Evolutionary conservation across 2,113 vertebrate genomes (phyloP).

Genomic region (Rhea americana): DNA sequence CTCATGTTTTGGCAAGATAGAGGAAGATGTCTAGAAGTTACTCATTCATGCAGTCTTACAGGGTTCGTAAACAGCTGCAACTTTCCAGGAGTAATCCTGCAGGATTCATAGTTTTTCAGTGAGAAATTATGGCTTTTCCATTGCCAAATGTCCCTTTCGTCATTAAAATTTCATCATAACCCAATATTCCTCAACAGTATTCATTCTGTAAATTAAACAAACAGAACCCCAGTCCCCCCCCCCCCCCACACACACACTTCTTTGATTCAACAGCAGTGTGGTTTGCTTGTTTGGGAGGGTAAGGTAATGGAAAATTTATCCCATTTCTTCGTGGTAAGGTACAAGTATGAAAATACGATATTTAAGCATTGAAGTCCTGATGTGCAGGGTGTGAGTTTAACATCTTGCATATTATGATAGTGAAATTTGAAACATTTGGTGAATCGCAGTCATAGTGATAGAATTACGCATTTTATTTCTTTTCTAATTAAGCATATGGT

Average conservation of each 20-base stretch:
- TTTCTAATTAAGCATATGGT: neutral
- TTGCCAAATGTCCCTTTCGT: constrained; percentile 5
- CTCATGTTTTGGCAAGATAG: neutral
- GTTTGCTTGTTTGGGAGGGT: neutral
- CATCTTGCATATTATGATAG: neutral
- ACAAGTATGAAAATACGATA: constrained; percentile 17
- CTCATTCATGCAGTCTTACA: neutral
- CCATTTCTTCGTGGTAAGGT: neutral
- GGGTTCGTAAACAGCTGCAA: neutral
- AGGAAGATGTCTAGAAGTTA: neutral
- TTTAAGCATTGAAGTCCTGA: neutral
- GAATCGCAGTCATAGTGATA: neutral
- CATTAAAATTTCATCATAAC: constrained; percentile 28
- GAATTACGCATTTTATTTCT: neutral
- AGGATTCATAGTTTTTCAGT: neutral
- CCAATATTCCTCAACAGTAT: neutral
- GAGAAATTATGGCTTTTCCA: neutral
- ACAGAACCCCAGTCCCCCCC: neutral
- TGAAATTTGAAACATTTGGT: neutral
- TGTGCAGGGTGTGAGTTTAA: neutral
- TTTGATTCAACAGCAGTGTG: rapidly evolving
- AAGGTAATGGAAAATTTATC: neutral
- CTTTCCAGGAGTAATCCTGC: neutral
- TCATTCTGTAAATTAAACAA: constrained; percentile 16
- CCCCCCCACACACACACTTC: rapidly evolving